Base-by-base conservation (phyloP, 2,888 invertebrate species). In the Subacronicta megacephala region DNA sequence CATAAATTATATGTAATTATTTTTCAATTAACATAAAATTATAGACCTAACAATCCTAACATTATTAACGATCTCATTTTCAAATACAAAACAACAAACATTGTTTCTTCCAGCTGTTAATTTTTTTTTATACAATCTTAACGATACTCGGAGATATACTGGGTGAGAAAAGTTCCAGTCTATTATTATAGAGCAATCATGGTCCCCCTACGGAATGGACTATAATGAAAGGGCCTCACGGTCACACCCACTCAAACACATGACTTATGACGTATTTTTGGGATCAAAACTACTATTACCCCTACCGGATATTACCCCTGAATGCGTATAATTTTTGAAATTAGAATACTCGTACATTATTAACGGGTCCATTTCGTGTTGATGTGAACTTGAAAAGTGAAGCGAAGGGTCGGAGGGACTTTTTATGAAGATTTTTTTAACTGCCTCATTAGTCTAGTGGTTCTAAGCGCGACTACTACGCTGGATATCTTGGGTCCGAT, bases 101-200 rank as follows among this genome's bases (percentile, higher is more conserved):
- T 17, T 3, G 10, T 53, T 57, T 55, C 38, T 54, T 68, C 59
- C 46, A 46, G 33, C 42, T 46, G 37, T 40, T 53, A 57, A 26
- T 12, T 45, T 23, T 64, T 47, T 65, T 55, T 55, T 62, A 69
- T 70, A 52, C 33, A 20, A 76, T 63, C 62, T 60, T 56, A 55
- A 72, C 51, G 53, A 62, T 47, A 41, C 31, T 12, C 26, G 18
- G 63, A 78, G 81, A 82, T 85, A 82, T 83, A 81, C 80, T 83
- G 85, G 79, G 86, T 86, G 87, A 87, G 85, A 88, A 82, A 78
- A 64, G 62, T 69, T 68, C 65, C 31, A 77, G 65, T 66, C 79
- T 80, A 63, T 87, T 81, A 90, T 90, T 90, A 90, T 81, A 82
- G 78, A 61, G 80, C 71, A 83, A 87, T 88, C 84, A 85, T 78